phyloP scores from a whole-genome alignment of 1,140 invertebrate genomes.

The Caenorhabditis remanei region DNA sequence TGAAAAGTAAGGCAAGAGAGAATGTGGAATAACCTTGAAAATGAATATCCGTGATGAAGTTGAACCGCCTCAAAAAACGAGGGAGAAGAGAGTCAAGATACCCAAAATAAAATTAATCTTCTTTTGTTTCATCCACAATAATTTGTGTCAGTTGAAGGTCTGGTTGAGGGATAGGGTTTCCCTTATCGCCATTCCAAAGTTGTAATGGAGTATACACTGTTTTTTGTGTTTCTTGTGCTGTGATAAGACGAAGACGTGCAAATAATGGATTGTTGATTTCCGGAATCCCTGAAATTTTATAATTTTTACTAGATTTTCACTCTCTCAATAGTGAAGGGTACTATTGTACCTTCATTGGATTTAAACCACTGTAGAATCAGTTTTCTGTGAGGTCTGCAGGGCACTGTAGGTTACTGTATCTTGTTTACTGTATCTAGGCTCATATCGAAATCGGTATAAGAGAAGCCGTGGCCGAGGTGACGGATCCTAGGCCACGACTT shows the following conservation, averaged over 20 bases:
- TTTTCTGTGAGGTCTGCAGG: too few species aligned
- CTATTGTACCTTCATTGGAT: too few species aligned
- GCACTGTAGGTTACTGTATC: too few species aligned
- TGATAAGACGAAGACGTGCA: slow-evolving; percentile 61
- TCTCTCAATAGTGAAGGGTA: too few species aligned
- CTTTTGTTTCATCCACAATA: slow-evolving; percentile 39
- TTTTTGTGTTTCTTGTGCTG: slow-evolving; percentile 55
- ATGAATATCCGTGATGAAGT: slow-evolving; percentile 26
- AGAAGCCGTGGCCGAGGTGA: too few species aligned
- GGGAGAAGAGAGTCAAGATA: neutral
- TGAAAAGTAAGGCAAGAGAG: slow-evolving; percentile 19
- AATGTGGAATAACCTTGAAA: neutral
- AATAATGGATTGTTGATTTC: slow-evolving; percentile 64
- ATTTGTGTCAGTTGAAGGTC: slow-evolving; percentile 41
- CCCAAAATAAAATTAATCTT: slow-evolving; percentile 17
- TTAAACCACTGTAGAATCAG: too few species aligned
- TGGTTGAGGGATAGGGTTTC: slow-evolving; percentile 37
- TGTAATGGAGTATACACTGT: slow-evolving; percentile 67
- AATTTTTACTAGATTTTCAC: neutral
- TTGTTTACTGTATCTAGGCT: too few species aligned
- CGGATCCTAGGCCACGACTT: too few species aligned
- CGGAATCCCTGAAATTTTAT: slow-evolving; percentile 55
- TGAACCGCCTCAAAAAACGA: neutral
- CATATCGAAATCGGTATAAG: too few species aligned
- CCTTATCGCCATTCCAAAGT: slow-evolving; percentile 62